Base-by-base conservation (phyloP, 2,888 invertebrate genomes). In the Globia sparganii region DNA sequence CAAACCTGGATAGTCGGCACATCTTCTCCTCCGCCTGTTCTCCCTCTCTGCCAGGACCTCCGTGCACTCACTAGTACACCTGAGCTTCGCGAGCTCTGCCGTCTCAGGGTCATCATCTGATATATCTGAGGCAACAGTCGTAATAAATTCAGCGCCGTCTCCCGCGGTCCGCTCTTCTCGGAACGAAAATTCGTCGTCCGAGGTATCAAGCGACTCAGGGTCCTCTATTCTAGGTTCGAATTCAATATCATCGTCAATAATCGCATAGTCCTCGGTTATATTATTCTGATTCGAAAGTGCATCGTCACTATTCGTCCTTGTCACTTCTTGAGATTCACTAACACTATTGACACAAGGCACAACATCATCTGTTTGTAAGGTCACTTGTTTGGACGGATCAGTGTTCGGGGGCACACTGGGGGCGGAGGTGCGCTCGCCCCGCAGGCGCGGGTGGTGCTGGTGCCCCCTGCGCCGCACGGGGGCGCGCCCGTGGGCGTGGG, bases 1-100 rank as follows among this genome's bases (percentile, higher is more conserved):
- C 78, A 99, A 96, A 46, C 99, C 99, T 0, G 99, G 99, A 96
- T 99, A 99, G 93, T 99, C 99, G 61, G 99, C 98, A 95, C 99
- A 99, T 94, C 99, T 97, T 89, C 98, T 97, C 89, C 97, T 97
- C 89, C 98, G 97, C 72, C 98, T 97, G 77, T 97, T 98, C 92
- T 99, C 99, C 83, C 98, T 97, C 92, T 98, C 99, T 49, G 99
- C 98, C 83, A 99, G 97, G 75, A 99, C 98, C 95, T 99, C 99
- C 5, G 99, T 98, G 84, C 99, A 97, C 94, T 98, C 98, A 94
- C 99, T 99, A 62, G 99, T 98, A 95, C 99, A 99, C 87, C 99
- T 97, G 81, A 99, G 97, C 92, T 98, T 98, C 21, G 99, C 98
- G 89, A 99, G 97, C 94, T 99, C 98, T 78, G 97, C 98, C 21